These are phyloP conservation scores for Proisotoma minuta DNA, from an alignment of 2,888 invertebrate genomes.

Conservation along the genomic window DNA sequence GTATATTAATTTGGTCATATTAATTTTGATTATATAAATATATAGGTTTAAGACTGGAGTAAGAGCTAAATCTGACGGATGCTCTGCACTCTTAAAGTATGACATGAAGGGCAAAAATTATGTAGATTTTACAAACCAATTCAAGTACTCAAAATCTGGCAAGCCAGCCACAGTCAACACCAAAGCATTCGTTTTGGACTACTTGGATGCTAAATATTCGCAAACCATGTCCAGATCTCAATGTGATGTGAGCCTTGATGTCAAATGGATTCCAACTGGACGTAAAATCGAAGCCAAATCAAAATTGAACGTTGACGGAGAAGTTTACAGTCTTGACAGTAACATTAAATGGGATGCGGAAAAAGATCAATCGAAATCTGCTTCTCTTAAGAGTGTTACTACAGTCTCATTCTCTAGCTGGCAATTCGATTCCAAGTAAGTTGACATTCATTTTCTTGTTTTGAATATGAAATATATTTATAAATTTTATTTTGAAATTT, in stretches of 20 bases:
- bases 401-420: slow-evolving; percentile 23
- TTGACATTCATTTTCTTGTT: neutral
- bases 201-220: slow-evolving; percentile 33
- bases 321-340: slow-evolving; percentile 34
- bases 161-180: slow-evolving; percentile 26
- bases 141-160: slow-evolving; percentile 19
- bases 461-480: neutral
- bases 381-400: slow-evolving; percentile 35
- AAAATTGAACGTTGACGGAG: slow-evolving; percentile 23
- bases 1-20: neutral
- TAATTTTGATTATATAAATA: neutral
- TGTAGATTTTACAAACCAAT: slow-evolving; percentile 30
- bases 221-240: slow-evolving; percentile 30
- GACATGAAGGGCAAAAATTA: slow-evolving; percentile 36
- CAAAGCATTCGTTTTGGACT: slow-evolving; percentile 33
- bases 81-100: slow-evolving; percentile 26
- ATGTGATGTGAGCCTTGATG: slow-evolving; percentile 32
- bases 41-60: slow-evolving; percentile 34
- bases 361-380: slow-evolving; percentile 30
- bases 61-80: slow-evolving; percentile 23
- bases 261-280: slow-evolving; percentile 36
- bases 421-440: slow-evolving; percentile 38
- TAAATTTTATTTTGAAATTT: slow-evolving; percentile 25
- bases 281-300: slow-evolving; percentile 33
- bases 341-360: slow-evolving; percentile 46